Base-by-base conservation (phyloP, 1,140 invertebrate genomes). In the Heterodera schachtii region DNA sequence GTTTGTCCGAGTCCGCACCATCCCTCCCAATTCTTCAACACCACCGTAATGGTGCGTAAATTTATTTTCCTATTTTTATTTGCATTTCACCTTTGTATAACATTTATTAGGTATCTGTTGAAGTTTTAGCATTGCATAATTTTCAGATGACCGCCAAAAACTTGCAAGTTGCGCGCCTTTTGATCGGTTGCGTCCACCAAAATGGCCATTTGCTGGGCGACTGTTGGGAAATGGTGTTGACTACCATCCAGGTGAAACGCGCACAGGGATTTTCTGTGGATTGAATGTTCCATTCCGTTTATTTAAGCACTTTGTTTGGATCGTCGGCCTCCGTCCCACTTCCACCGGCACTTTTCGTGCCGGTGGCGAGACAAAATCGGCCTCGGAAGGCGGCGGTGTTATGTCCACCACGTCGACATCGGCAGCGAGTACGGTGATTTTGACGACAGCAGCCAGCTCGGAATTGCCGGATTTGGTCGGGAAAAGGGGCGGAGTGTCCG, bases 361-460 rank as follows among this genome's bases (percentile, higher is more conserved):
- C 44, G 85, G 80, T 60, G 75, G 67, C 52, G 80, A 88, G 67
- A 46, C 79, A 11, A 49, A 64, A 19, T 16, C 84, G 3, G 69
- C 66, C 8, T 44, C 74, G 4, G 83, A 71, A 21, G 82, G 73
- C 41, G 84, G 83, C 31, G 73, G 64, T 16, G 71, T 60, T 9
- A 82, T 73, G 31, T 78, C 80, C 44, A 73, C 57, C 52, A 82
- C 85, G 73, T 87, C 90, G 13, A 86, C 89, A 83, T 92, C 94
- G 1, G 94, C 91, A 81, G 91, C 95, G 87, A 93, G 78, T 41
- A 95, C 95, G 90, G 94, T 95, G n/a, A 94, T 97, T 81, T 94
- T 97, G 86, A 97, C 96, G 47, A 97, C 95, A 16, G 94, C 95
- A 60, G 95, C 97, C 31, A 96, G 97, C 94, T 95, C 95, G 3